Conservation (phyloP, 2,113 vertebrate species). For the Notechis scutatus region DNA sequence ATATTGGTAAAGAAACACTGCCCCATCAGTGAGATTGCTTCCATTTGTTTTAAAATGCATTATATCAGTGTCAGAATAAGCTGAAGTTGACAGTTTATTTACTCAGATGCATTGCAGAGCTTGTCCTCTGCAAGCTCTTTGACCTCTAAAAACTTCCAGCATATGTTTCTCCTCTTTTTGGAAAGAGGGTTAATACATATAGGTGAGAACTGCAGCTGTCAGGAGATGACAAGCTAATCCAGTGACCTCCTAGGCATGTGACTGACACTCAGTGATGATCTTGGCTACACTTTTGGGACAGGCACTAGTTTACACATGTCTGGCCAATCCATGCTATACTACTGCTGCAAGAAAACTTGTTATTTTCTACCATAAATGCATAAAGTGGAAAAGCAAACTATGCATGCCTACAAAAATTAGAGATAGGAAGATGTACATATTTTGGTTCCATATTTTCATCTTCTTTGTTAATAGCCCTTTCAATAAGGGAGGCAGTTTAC, state of each 20-base stretch:
- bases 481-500: neutral
- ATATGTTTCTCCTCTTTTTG: neutral
- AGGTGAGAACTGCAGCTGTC: neutral
- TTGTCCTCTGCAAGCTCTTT: neutral
- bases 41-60: slow-evolving; percentile 24
- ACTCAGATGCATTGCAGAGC: neutral
- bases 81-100: neutral
- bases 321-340: neutral
- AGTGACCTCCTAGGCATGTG: neutral
- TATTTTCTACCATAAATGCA: neutral
- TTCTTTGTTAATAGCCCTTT: neutral
- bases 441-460: neutral
- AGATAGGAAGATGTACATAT: neutral
- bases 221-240: neutral
- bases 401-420: neutral
- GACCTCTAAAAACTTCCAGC: slow-evolving; percentile 1
- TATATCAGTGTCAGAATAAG: neutral
- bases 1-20: slow-evolving; percentile 15
- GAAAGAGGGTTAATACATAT: neutral
- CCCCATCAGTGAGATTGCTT: slow-evolving; percentile 9
- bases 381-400: neutral
- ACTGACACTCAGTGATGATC: neutral
- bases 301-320: neutral
- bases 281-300: neutral
- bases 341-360: neutral